Evolutionary conservation across 2,888 invertebrate species (phyloP), one percentile per base, ranked within the genome.

Genomic region (Brachypalpus laphriformis): DNA sequence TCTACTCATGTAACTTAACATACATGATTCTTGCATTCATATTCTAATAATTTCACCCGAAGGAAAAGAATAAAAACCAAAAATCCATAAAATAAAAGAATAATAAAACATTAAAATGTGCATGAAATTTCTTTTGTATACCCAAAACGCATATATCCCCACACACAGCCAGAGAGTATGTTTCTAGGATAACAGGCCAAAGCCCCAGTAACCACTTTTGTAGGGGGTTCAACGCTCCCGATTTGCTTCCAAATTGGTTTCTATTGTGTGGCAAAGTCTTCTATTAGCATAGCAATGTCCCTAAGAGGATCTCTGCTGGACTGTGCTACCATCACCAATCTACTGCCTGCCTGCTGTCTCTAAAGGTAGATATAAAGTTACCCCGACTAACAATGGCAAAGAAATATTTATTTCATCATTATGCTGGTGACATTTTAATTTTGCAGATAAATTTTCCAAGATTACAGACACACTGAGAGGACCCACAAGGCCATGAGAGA

Each of bases 391-490:
- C 85, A 66, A 75, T 66, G 61, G 56, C 56, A 56, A 18, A 63
- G 63, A 70, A 71, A 81, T 81, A 81, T 81, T 85, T 85, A 85
- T 81, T 81, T 85, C 70, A 75, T 81, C 81, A 81, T 81, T 81
- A 81, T 81, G 75, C 71, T 76, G 61, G 75, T 85, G 85, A 85
- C 85, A 81, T 75, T 85, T 85, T 85, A 85, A 85, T 85, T 85
- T 85, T 59, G 28, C 71, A 81, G 71, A 85, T 85, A 85, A 81
- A 81, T 85, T 81, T 61, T 40, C 37, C 31, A 22, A 66, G 71
- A 82, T 77, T 70, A 82, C 68, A 59, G 16, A 34, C 9, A 20
- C 47, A 56, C 47, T 65, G 14, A 42, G 31, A 40, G 34, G 72
- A 14, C 16, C 40, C 47, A 1, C 7, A 42, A 22, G 18, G 25